These are phyloP conservation scores for Nymphalis io DNA, from an alignment of 1,140 invertebrate genomes.

Conservation along the genomic window DNA sequence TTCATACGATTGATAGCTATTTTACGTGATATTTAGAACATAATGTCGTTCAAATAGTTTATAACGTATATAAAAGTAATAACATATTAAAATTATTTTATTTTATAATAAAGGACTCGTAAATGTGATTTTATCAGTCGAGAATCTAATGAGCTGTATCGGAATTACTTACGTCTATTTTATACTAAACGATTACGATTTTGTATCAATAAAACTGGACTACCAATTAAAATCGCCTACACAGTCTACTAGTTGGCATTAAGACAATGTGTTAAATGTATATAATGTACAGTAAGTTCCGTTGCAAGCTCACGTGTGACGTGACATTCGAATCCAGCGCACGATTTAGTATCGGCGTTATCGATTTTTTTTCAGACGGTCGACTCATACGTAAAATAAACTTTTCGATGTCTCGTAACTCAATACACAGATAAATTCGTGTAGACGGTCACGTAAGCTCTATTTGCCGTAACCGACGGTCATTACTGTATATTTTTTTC, in stretches of 20 bases:
- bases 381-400: slow-evolving; percentile 3
- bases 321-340: slow-evolving; percentile 30
- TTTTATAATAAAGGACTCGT: no score
- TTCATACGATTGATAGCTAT: no score
- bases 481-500: not conserved
- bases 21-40: no score
- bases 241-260: not conserved
- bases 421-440: slow-evolving; percentile 36
- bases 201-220: not conserved
- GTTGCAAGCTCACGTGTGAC: slow-evolving; percentile 25
- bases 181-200: not conserved
- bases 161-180: no score
- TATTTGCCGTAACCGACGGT: not conserved
- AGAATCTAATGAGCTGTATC: no score
- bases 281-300: slow-evolving; percentile 4
- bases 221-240: slow-evolving; percentile 2
- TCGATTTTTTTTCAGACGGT: slow-evolving; percentile 31
- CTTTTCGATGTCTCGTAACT: slow-evolving; percentile 24
- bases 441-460: slow-evolving; percentile 44
- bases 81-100: not conserved
- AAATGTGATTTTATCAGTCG: no score
- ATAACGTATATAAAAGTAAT: not conserved
- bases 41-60: not conserved
- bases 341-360: slow-evolving; percentile 26
- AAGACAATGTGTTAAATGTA: not conserved